These are phyloP conservation scores for Anthonomus grandis DNA, from an alignment of 1,140 invertebrate genomes.

Conservation along the genomic window DNA sequence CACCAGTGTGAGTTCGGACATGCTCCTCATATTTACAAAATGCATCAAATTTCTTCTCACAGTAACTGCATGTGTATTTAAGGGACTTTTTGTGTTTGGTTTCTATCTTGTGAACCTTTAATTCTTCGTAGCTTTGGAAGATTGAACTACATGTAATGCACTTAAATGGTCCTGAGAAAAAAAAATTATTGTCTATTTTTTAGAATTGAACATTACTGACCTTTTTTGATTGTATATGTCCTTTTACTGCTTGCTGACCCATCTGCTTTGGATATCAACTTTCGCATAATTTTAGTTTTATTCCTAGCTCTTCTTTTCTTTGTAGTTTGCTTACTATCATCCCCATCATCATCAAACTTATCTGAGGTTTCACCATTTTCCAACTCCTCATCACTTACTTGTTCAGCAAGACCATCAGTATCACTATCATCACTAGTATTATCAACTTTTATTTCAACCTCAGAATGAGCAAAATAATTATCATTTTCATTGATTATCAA, in stretches of 20 bases:
- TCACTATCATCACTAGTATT: slow-evolving; percentile 5
- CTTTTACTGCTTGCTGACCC: slow-evolving; percentile 14
- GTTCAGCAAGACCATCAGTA: slow-evolving; percentile 2
- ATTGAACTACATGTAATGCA: slow-evolving; percentile 22
- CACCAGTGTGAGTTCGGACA: slow-evolving; percentile 55
- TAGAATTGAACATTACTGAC: not conserved
- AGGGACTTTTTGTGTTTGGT: slow-evolving; percentile 23
- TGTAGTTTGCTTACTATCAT: not conserved
- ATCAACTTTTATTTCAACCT: not conserved
- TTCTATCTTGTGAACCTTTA: slow-evolving; percentile 18
- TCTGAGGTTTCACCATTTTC: too few species aligned
- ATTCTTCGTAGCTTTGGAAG: slow-evolving; percentile 17
- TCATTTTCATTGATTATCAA: not conserved
- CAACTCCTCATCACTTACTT: too few species aligned
- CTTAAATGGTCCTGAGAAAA: slow-evolving; percentile 16
- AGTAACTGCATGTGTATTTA: slow-evolving; percentile 18
- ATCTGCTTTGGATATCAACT: slow-evolving; percentile 9
- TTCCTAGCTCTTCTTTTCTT: too few species aligned
- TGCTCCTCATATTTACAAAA: slow-evolving; percentile 22
- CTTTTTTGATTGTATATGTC: slow-evolving; percentile 18
- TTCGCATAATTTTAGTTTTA: slow-evolving; percentile 5
- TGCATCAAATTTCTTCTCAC: slow-evolving; percentile 43
- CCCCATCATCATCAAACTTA: not conserved
- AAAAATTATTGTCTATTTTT: slow-evolving; percentile 1
- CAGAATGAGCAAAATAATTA: not conserved